Conservation (phyloP, 1,140 invertebrate species). For the Bombyx mori region DNA sequence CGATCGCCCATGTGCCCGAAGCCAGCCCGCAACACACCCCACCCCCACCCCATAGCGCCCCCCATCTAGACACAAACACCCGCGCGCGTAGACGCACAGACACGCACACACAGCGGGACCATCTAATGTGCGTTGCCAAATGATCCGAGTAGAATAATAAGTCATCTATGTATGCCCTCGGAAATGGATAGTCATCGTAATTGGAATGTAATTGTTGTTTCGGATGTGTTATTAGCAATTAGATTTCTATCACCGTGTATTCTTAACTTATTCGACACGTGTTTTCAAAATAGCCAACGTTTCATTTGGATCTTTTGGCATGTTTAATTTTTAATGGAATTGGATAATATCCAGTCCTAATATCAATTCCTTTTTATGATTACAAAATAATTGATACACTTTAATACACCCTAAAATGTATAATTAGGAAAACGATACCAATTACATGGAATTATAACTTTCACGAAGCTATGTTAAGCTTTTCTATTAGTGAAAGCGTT, state of each 20-base stretch:
- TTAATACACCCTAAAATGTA: no score
- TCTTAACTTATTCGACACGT: no score
- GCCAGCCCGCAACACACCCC: conserved; percentile 32
- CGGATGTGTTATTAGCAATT: no score
- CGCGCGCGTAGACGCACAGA: conserved; percentile 34
- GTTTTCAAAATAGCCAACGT: no score
- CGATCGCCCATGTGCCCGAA: conserved; percentile 45
- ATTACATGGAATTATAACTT: no score
- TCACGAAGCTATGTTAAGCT: conserved; percentile 4
- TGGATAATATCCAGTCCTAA: no score
- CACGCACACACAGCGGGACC: conserved; percentile 19
- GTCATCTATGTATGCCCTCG: conserved; percentile 34
- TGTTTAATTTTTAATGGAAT: no score
- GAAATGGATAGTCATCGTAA: conserved; percentile 41
- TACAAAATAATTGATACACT: no score
- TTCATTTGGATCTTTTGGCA: no score
- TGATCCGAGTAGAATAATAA: conserved; percentile 59
- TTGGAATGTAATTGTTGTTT: not conserved
- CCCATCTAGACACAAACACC: conserved; percentile 25
- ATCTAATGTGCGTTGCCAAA: conserved; percentile 64
- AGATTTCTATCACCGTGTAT: no score
- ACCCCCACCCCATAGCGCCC: conserved; percentile 14
- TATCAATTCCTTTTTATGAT: no score
- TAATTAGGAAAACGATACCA: no score
- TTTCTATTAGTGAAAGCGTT: conserved; percentile 38